Evolutionary conservation across 2,113 vertebrate genomes (phyloP).

Genomic region (Sapayoa aenigma): DNA sequence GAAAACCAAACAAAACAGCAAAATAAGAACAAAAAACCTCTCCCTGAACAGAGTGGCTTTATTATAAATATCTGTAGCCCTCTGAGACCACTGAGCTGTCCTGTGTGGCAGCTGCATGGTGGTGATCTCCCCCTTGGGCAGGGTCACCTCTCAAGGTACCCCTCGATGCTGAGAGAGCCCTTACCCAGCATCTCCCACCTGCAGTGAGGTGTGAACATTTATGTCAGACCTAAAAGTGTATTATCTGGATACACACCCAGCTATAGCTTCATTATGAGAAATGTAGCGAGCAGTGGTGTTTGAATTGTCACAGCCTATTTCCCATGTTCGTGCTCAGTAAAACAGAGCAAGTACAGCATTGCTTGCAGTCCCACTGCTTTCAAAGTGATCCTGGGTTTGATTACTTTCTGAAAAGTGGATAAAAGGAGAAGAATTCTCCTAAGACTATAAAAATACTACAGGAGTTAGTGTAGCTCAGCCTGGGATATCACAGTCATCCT

Average conservation of each 20-base stretch:
- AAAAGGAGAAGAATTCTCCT: neutral
- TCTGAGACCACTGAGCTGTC: neutral
- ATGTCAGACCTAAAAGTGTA: neutral
- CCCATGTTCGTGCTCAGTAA: neutral
- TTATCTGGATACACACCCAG: neutral
- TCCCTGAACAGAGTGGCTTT: neutral
- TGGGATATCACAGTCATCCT: neutral
- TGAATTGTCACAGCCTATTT: fast-evolving
- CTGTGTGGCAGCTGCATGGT: neutral
- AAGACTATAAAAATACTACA: neutral
- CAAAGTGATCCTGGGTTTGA: neutral
- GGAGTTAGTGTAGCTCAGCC: neutral
- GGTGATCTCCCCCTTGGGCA: neutral
- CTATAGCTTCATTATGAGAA: neutral
- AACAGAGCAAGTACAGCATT: neutral
- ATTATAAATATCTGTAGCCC: neutral
- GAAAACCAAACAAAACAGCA: neutral
- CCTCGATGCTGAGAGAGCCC: neutral
- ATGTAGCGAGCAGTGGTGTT: neutral
- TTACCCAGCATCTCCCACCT: neutral
- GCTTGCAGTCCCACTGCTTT: neutral
- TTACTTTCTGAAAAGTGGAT: neutral
- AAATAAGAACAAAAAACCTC: neutral
- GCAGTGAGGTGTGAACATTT: neutral
- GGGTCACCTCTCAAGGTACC: neutral